Base-by-base conservation (phyloP, 2,797 vertebrate species). In the Falco rusticolus region DNA sequence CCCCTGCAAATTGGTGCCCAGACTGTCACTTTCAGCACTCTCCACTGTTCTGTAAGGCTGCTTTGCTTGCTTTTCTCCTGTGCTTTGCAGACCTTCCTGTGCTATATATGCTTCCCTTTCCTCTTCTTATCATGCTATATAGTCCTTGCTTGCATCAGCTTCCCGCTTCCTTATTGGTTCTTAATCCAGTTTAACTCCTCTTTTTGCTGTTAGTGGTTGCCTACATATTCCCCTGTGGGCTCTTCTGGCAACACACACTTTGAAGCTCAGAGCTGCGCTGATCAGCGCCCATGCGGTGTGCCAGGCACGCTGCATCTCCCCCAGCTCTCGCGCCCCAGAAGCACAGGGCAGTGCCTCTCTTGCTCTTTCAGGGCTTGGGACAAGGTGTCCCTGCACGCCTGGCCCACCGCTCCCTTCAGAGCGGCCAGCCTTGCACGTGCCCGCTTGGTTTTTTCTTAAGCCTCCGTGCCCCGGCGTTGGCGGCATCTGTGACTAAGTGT, bases 381-480 rank as follows among this genome's bases (percentile, higher is more conserved):
- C 0, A 4, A 70, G 10, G 19, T 51, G 43, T 33, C 48, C 34
- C 47, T 76, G 59, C 41, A 20, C 37, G 31, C 57, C 45, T 60
- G 2, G 6, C 34, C 39, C 14, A 10, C 19, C 4, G 4, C 33
- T 19, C n/a, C 48, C 48, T 25, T 59, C 69, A 29, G 68, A 24
- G 13, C 11, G 21, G 45, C 45, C 39, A 14, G 17, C 54, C 66
- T 50, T 1, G 0, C 31, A 3, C 2, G 0, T 2, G 19, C 5
- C 2, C 1, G 1, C 66, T 56, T 61, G 74, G 10, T 82, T 10
- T 72, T 33, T 4, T 8, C n/a, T 10, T 19, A 7, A 34, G 43
- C 48, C 29, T 76, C 28, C 6, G 65, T 4, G 1, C 47, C 47
- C 41, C 1, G 1, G 48, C 5, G 1, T 22, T 28, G 29, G 25